Percentiles rank a stretch among this genome's conserved stretches.
Conservation (phyloP, 2,113 vertebrate species). For the Oreotrochilus melanogaster region DNA sequence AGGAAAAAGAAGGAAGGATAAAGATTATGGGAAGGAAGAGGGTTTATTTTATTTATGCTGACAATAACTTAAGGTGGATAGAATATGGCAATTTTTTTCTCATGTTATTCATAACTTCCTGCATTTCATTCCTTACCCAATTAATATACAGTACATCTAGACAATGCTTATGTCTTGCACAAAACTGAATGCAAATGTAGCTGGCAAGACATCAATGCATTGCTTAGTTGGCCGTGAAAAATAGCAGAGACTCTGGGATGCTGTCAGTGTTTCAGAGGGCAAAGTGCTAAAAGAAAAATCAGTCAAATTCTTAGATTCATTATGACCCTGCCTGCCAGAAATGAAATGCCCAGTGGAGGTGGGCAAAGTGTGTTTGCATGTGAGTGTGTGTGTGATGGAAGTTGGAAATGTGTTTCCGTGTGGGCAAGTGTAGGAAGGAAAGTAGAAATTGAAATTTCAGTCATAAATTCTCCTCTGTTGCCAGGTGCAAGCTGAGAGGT, state of each 20-base stretch:
- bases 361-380: not conserved
- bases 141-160: conserved; percentile 8
- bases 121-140: not conserved
- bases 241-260: not conserved
- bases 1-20: not conserved
- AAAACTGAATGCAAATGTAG: conserved; percentile 12
- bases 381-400: not conserved
- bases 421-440: not conserved
- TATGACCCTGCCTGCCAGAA: conserved; percentile 17
- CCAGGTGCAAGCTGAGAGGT: not conserved
- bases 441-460: not conserved
- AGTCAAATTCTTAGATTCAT: conserved; percentile 43
- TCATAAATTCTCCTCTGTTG: not conserved
- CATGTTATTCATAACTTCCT: not conserved
- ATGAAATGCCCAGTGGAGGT: conserved; percentile 7
- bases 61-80: not conserved
- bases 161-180: conserved; percentile 33
- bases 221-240: conserved; percentile 10
- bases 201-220: not conserved
- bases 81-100: not conserved
- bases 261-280: conserved; percentile 22
- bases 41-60: not conserved
- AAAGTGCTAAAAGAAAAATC: conserved; percentile 34
- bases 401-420: not conserved
- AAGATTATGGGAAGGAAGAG: not conserved